Base-by-base conservation (phyloP, 2,113 vertebrate species). In the Zapornia atra region DNA sequence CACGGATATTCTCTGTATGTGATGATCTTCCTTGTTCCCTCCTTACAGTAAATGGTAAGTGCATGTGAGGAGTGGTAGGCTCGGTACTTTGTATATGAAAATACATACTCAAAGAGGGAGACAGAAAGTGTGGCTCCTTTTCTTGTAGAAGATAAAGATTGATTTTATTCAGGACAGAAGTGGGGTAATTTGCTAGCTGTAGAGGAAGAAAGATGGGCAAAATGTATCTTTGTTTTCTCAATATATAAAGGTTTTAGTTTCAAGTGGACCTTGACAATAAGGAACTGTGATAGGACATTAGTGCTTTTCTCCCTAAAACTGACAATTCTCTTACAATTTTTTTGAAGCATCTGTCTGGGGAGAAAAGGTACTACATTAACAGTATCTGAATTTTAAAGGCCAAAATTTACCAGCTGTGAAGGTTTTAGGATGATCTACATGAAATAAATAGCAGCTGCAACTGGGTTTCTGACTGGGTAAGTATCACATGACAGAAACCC, bases 381-480 rank as follows among this genome's bases (percentile, higher is more conserved):
- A 59, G 15, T 44, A 73, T 50, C 29, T 83, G 36, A 94, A 80
- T 73, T 90, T 66, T 46, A 73, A 94, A 89, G n/a, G 65, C 63
- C 17, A 75, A 51, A 84, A 78, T 70, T 80, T 75, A 50, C 56
- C 33, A 90, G 18, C 64, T 93, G 14, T 42, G 33, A 86, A 85
- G 75, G 50, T 59, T 91, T 96, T 77, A 70, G 36, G 38, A 51
- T 80, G 63, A 72, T 87, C 48, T 90, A 54, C 38, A 10, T 59
- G 50, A 96, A 88, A 88, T 77, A 92, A 90, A 94, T 77, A 78
- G 46, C 48, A 85, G 22, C 71, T 92, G 60, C 71, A 59, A 28
- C 34, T 69, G 7, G 1, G 31, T 70, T 95, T 95, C 76, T 5
- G 2, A 38, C 54, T 54, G 42, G 12, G 8, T 73, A 26, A 77